Conservation (phyloP, 2,888 invertebrate species). For the Bimastos eiseni region DNA sequence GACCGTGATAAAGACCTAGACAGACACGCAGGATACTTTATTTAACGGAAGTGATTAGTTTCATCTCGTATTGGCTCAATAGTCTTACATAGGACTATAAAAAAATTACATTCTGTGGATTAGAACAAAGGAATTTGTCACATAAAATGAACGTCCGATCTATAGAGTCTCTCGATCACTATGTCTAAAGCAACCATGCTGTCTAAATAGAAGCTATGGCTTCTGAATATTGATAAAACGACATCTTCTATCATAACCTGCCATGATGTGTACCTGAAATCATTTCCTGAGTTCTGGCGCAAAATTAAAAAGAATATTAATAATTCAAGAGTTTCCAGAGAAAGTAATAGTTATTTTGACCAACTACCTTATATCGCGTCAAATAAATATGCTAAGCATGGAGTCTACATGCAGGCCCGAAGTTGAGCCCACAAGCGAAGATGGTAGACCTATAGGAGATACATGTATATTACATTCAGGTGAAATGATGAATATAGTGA, state of each 20-base stretch:
- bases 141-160: not conserved
- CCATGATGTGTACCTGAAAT: not conserved
- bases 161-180: constrained; percentile 2
- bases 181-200: not conserved
- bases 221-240: not conserved
- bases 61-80: not conserved
- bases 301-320: not conserved
- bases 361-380: not conserved
- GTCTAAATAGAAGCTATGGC: not conserved
- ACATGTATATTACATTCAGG: not conserved
- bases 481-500: too few relatives aligned
- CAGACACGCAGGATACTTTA: not conserved
- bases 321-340: not conserved
- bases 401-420: too few relatives aligned
- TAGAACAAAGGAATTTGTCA: not conserved
- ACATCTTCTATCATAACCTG: not conserved
- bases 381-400: not conserved
- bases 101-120: not conserved
- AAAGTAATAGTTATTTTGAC: not conserved
- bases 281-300: not conserved
- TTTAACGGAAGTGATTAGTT: not conserved
- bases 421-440: not conserved
- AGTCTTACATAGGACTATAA: too few relatives aligned
- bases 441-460: too few relatives aligned
- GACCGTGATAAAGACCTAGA: not conserved